A percentile compares a stretch with the other conserved stretches of the same genome.
These are phyloP conservation scores for Ditylenchus dipsaci DNA, from an alignment of 1,140 invertebrate genomes.

Conservation along the genomic window DNA sequence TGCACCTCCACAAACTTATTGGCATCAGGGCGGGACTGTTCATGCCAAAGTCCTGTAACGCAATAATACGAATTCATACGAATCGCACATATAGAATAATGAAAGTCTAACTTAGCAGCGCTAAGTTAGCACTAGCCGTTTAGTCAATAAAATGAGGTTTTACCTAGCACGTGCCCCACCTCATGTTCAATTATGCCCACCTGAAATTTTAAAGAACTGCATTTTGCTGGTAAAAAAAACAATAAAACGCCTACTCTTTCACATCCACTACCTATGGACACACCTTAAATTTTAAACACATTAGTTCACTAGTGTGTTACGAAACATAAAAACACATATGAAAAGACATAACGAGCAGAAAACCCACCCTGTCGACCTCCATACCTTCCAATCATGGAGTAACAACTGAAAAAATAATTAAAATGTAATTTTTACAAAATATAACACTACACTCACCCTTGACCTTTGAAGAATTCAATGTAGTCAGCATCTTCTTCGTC, in stretches of 20 bases:
- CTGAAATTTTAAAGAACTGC: slow-evolving; percentile 7
- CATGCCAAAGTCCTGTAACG: slow-evolving; percentile 58
- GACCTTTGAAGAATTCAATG: slow-evolving; percentile 57
- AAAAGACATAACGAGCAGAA: too few species aligned
- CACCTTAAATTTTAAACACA: too few species aligned
- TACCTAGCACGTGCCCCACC: slow-evolving; percentile 61
- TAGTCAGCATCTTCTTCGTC: slow-evolving; percentile 43
- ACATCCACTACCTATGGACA: slow-evolving; percentile 54
- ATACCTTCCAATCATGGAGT: slow-evolving; percentile 55
- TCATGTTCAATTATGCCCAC: slow-evolving; percentile 59
- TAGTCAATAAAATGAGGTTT: slow-evolving; percentile 55
- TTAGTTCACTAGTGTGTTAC: too few species aligned
- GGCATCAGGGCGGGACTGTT: slow-evolving; percentile 60
- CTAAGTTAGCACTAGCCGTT: not conserved
- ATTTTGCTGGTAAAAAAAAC: not conserved
- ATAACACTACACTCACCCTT: slow-evolving; percentile 30
- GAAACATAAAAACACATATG: too few species aligned
- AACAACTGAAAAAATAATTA: slow-evolving; percentile 39
- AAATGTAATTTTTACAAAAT: not conserved
- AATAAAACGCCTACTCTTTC: slow-evolving; percentile 47
- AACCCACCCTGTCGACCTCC: slow-evolving; percentile 57
- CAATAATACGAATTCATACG: not conserved
- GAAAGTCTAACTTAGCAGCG: too few species aligned
- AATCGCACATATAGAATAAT: too few species aligned
- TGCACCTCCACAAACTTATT: slow-evolving; percentile 50